Evolutionary conservation across 2,113 vertebrate genomes (phyloP), one percentile per base, ranked within the genome.

Genomic region (Tenrec ecaudatus): DNA sequence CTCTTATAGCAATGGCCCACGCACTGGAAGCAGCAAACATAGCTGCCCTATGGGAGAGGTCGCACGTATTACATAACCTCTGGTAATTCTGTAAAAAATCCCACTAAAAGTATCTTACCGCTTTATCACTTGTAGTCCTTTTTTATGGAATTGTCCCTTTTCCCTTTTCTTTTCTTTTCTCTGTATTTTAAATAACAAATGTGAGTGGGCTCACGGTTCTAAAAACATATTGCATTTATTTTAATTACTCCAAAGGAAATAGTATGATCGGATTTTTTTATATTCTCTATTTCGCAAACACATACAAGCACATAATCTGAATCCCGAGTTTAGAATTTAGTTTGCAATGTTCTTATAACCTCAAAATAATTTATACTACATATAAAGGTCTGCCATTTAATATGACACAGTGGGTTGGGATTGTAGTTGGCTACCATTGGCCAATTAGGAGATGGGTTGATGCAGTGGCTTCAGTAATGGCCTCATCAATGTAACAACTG

Each of bases 261-360:
- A 95, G 14, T 83, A 6, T 58, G 64, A 80, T 82, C 69, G 77
- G 16, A 60, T 69, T 79, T 66, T 69, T 95, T 79, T 53, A 7
- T 85, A 15, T 82, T 76, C 36, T 82, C 1, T 62, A 38, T 92
- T 86, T 69, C 38, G 53, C 6, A 43, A 19, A 81, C 53, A 83
- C 53, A n/a, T 19, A 19, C 3, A 78, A 22, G 31, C 29, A 17
- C 27, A 47, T 31, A 17, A 11, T 71, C 57, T 16, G n/a, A 90
- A 47, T 43, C 75, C 38, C n/a, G 53, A 91, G 89, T 96, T 96
- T 95, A 97, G 96, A 94, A 93, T 89, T 86, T 94, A 77, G 36
- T 92, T 97, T 97, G 68, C 95, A 81, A 36, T 47, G 91, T 77
- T 16, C 80, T 86, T 90, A 16, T 6, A 0, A 96, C 92, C 64